These are phyloP conservation scores for Halictus ligatus DNA, from an alignment of 2,888 invertebrate species.

Conservation along the genomic window DNA sequence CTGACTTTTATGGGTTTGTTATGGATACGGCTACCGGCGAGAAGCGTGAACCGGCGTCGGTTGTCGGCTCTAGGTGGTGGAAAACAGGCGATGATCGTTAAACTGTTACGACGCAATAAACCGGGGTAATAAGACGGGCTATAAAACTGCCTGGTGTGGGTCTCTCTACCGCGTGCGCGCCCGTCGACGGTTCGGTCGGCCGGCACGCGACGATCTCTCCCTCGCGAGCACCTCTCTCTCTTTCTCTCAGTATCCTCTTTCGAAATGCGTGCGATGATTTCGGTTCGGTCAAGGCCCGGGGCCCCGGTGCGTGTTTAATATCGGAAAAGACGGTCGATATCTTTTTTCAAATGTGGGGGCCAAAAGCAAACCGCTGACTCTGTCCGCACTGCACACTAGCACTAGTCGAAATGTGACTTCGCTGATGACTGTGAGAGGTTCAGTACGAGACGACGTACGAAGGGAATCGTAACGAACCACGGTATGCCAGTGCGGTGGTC, in stretches of 20 bases:
- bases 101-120: conserved; percentile 83
- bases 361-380: conserved; percentile 54
- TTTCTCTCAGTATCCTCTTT: conserved; percentile 44
- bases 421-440: conserved; percentile 71
- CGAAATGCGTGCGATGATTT: conserved; percentile 29
- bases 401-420: conserved; percentile 79
- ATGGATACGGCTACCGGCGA: conserved; percentile 72
- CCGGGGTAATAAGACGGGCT: conserved; percentile 81
- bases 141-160: conserved; percentile 78
- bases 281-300: conserved; percentile 42
- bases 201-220: conserved; percentile 82
- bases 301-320: conserved; percentile 22
- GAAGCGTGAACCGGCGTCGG: conserved; percentile 64
- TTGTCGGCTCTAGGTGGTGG: conserved; percentile 54
- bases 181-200: conserved; percentile 68
- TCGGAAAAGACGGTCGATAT: conserved; percentile 37
- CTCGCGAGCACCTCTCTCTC: conserved; percentile 53
- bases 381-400: conserved; percentile 82
- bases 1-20: conserved; percentile 76
- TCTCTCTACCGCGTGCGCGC: conserved; percentile 77
- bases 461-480: conserved; percentile 83
- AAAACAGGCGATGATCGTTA: conserved; percentile 80
- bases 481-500: conserved; percentile 86
- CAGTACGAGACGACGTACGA: conserved; percentile 75
- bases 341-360: conserved; percentile 40